Base-by-base conservation (phyloP, 1,140 invertebrate genomes). In the Ceratosolen fusciceps region DNA sequence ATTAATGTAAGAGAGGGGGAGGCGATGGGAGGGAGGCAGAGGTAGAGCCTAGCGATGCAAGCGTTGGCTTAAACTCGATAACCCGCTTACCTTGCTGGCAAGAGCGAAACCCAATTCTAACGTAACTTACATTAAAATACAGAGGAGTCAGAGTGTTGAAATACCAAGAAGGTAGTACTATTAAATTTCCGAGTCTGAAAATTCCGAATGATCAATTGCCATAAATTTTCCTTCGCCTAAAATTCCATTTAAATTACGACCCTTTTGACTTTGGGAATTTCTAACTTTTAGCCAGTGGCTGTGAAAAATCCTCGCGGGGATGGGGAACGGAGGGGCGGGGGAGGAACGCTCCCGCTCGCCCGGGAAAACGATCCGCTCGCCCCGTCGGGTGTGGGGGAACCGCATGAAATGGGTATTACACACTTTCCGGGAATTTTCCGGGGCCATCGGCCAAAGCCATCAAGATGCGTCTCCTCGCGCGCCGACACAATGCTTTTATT, bases 381-480 rank as follows among this genome's bases (percentile, higher is more conserved):
- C 31, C 21, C 60, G 21, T 65, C 19, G 2, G 21, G 49, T n/a
- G n/a, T n/a, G n/a, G 21, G 3, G 24, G n/a, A 47, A 24, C 5
- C 10, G n/a, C 47, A 21, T 39, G 16, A 10, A n/a, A 29, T 49
- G 29, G 39, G 58, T 29, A 31, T 68, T 76, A 76, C 31, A 65
- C 65, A 65, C 47, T n/a, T 52, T 49, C 58, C 34, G 34, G 26
- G 26, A 77, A 77, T 37, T 56, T 8, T 24, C 58, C 26, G 34
- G 31, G 24, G 34, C 60, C 37, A 29, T 39, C 14, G 34, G 74
- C 74, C 74, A 77, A 68, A 68, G 56, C n/a, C 74, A 77, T 77
- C 62, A 77, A 68, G 56, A 77, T 77, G 56, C 65, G 65, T 29
- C 10, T n/a, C 65, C 29, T 2, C n/a, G 1, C 47, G 12, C 8